These are phyloP conservation scores for Lagria hirta DNA, from an alignment of 2,888 invertebrate genomes.

Conservation along the genomic window DNA sequence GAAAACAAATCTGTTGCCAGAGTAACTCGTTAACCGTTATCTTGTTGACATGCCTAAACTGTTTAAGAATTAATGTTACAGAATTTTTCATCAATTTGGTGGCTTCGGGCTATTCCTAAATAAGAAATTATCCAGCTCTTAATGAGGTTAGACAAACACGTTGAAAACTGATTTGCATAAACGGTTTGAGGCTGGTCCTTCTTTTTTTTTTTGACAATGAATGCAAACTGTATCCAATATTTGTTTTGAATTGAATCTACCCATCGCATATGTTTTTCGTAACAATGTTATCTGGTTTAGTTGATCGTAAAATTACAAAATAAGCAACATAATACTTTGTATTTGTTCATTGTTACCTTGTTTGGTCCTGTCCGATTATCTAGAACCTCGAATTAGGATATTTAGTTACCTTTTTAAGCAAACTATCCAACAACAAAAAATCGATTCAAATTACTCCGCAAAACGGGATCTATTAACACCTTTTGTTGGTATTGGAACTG, in stretches of 20 bases:
- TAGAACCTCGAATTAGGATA: conserved; percentile 37
- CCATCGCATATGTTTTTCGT: conserved; percentile 28
- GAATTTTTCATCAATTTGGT: too few species aligned
- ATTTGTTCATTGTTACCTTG: conserved; percentile 35
- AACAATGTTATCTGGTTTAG: conserved; percentile 32
- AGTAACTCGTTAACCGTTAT: too few species aligned
- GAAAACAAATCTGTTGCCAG: too few species aligned
- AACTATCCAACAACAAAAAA: conserved; percentile 5
- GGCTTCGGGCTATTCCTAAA: too few species aligned
- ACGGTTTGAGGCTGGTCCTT: too few species aligned
- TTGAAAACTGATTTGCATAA: too few species aligned
- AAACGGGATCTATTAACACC: conserved; percentile 18
- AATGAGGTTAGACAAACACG: too few species aligned
- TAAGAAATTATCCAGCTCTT: too few species aligned
- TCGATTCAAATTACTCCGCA: conserved; percentile 15
- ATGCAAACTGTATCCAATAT: conserved; percentile 27
- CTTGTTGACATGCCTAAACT: too few species aligned
- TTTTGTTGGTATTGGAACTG: conserved; percentile 6
- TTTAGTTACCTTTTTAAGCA: conserved; percentile 31
- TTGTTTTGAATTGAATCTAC: conserved; percentile 25
- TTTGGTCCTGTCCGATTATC: conserved; percentile 37
- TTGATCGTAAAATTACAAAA: conserved; percentile 41
- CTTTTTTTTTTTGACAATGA: conserved; percentile 12
- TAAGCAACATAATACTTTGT: conserved; percentile 40
- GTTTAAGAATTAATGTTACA: too few species aligned